Conservation (phyloP, 2,797 vertebrate species). For the Sebastes elongatus region DNA sequence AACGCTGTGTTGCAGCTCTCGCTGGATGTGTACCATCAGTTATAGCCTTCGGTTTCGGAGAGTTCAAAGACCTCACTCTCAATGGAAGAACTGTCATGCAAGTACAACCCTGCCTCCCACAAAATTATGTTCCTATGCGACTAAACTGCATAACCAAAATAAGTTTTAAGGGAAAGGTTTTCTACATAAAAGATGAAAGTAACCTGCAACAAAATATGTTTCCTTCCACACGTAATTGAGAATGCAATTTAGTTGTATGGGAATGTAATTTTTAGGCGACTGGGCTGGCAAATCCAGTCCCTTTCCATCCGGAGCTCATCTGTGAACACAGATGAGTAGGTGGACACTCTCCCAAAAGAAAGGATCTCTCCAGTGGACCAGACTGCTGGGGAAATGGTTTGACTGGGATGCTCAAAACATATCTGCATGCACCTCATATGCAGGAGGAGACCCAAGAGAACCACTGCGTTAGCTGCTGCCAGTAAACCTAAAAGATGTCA, state of each 20-base stretch:
- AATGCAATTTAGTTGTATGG: too few species aligned
- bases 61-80: not conserved
- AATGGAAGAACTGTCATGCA: not conserved
- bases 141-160: too few species aligned
- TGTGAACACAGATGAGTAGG: not conserved
- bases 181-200: too few species aligned
- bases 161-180: too few species aligned
- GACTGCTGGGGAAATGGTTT: constrained; percentile 10
- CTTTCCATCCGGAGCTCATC: not conserved
- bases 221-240: too few species aligned
- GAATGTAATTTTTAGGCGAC: too few species aligned
- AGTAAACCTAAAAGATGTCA: constrained; percentile 44
- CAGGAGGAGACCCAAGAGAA: not conserved
- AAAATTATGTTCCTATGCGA: too few species aligned
- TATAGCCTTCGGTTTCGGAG: not conserved
- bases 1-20: constrained; percentile 4
- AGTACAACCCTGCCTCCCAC: not conserved
- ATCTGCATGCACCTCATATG: constrained; percentile 12
- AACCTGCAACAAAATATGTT: too few species aligned
- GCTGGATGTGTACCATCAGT: not conserved
- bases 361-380: not conserved
- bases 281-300: not conserved
- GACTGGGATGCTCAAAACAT: constrained; percentile 19
- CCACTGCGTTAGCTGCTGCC: constrained; percentile 22
- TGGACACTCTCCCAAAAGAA: constrained; percentile 2